These are phyloP conservation scores for Catajapyx aquilonaris DNA, from an alignment of 1,140 invertebrate species.

Conservation along the genomic window DNA sequence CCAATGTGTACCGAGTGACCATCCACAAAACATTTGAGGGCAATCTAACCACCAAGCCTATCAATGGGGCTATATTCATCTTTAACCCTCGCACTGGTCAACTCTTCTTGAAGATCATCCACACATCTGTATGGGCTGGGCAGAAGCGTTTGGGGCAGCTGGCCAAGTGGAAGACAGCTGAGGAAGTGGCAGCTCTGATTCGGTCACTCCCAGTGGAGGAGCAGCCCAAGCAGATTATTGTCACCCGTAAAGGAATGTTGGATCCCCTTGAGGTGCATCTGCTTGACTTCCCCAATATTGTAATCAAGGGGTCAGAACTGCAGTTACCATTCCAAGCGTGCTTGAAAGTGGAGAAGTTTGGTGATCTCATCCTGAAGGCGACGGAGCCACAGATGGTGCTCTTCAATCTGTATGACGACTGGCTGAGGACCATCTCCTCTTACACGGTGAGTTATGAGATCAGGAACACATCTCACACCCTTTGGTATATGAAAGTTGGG, in stretches of 20 bases:
- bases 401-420: slow-evolving; percentile 98
- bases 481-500: no score
- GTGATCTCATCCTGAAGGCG: slow-evolving; percentile 95
- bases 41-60: slow-evolving; percentile 97
- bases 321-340: slow-evolving; percentile 99
- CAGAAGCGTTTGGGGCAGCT: slow-evolving; percentile 80
- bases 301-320: slow-evolving; percentile 97
- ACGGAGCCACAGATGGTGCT: slow-evolving; percentile 99
- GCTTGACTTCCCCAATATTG: slow-evolving; percentile 98
- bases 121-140: slow-evolving; percentile 98
- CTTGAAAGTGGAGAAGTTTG: slow-evolving; percentile 98
- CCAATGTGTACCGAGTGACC: slow-evolving; percentile 97
- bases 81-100: slow-evolving; percentile 99
- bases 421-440: slow-evolving; percentile 91
- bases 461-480: no score
- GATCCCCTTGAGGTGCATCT: slow-evolving; percentile 97
- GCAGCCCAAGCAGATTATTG: slow-evolving; percentile 99
- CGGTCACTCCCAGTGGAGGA: slow-evolving; percentile 97
- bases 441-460: slow-evolving; percentile 61
- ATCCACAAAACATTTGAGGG: slow-evolving; percentile 99
- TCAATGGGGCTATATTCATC: slow-evolving; percentile 99
- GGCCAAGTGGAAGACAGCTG: slow-evolving; percentile 99
- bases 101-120: slow-evolving; percentile 98
- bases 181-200: slow-evolving; percentile 98
- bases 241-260: slow-evolving; percentile 97